These are phyloP conservation scores for Rhinogobio ventralis DNA, from an alignment of 2,797 vertebrate species.

Conservation along the genomic window DNA sequence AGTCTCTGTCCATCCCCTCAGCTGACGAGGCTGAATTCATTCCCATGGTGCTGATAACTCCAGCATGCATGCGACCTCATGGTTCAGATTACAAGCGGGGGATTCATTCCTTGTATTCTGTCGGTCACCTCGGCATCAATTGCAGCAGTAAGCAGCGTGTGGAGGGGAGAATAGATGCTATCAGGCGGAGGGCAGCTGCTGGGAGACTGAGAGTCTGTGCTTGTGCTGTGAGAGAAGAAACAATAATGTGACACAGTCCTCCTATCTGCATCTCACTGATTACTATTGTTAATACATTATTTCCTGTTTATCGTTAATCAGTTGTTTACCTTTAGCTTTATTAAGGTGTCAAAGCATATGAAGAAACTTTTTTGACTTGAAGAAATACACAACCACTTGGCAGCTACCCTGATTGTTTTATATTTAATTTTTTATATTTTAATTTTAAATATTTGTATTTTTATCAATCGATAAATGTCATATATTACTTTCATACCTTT, in stretches of 20 bases:
- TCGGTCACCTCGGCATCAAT: constrained; percentile 73
- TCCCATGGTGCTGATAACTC: constrained; percentile 72
- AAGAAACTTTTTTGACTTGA: not conserved
- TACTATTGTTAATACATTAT: not conserved
- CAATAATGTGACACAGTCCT: constrained; percentile 56
- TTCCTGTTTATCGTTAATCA: constrained; percentile 10
- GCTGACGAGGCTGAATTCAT: constrained; percentile 78
- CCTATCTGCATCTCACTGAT: constrained; percentile 10
- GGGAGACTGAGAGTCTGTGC: constrained; percentile 65
- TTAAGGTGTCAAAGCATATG: not conserved
- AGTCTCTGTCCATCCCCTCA: constrained; percentile 69
- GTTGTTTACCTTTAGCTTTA: not conserved
- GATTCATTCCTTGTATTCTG: constrained; percentile 75
- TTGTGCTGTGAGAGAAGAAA: constrained; percentile 56
- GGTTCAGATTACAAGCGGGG: constrained; percentile 72
- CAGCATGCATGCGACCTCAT: constrained; percentile 70
- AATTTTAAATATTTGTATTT: not conserved
- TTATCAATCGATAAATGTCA: not conserved
- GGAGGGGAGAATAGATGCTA: constrained; percentile 71
- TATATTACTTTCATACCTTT: not conserved
- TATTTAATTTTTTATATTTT: not conserved
- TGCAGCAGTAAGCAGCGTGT: constrained; percentile 73
- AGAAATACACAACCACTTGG: not conserved
- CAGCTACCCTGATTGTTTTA: not conserved
- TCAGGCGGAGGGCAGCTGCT: constrained; percentile 61